Evolutionary conservation across 2,797 vertebrate genomes (phyloP), one percentile per base, ranked within the genome.

Genomic region (Anomalospiza imberbis): DNA sequence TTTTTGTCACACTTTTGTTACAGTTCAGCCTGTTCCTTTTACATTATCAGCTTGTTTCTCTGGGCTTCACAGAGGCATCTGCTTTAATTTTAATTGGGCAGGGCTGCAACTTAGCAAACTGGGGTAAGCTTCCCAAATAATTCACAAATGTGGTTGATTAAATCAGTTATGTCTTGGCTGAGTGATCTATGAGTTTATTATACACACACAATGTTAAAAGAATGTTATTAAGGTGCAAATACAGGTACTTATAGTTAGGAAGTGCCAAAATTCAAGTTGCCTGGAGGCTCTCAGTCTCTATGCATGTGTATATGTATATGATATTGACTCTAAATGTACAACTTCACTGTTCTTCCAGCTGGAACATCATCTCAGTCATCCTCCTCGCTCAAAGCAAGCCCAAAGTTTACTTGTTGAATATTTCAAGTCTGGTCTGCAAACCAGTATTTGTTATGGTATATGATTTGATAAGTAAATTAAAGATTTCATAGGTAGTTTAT

Each of bases 21-120:
- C 83, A 80, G 88, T 94, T 96, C 95, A 94, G 88, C 95, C 94
- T 96, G 96, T 96, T 95, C 85, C 86, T 89, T 93, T 71, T 93
- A 50, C 77, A 63, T 91, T 73, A 91, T 89, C 80, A 90, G 80
- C 77, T 87, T 86, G 48, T 84, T 94, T 93, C 78, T 92, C 68
- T 73, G 89, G 75, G 57, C 87, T 88, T 65, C 65, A 6, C 14
- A 32, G 66, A 95, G 76, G 82, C 89, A 91, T 96, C 93, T 95
- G 94, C 67, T 92, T 94, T 92, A 94, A 90, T 88, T 96, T 96
- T 90, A 93, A 85, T 28, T 74, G 80, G 67, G 61, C 63, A 71
- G 77, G 89, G 45, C 71, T 91, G 78, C 80, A 90, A 34, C 57
- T 87, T 58, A 36, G 63, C 74, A 79, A 94, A 76, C 45, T 79